phyloP scores from a whole-genome alignment of 2,797 vertebrate species.

The Trachops cirrhosus region DNA sequence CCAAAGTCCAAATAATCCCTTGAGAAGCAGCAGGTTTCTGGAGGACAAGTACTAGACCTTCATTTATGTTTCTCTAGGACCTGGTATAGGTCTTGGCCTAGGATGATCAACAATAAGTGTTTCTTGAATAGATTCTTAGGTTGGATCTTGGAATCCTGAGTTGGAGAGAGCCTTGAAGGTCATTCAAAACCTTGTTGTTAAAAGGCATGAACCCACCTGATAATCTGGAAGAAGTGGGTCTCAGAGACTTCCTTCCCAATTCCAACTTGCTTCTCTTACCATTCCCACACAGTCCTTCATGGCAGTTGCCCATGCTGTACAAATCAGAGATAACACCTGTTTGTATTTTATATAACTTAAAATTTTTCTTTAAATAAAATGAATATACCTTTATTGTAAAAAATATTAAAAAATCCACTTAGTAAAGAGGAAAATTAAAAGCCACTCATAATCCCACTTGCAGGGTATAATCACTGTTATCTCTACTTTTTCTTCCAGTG shows the following conservation, averaged over 20 bases:
- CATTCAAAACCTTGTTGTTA: not conserved
- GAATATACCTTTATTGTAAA: not conserved
- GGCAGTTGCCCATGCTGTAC: not conserved
- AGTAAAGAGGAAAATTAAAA: not conserved
- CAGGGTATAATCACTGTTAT: not conserved
- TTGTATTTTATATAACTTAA: not conserved
- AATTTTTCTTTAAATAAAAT: not conserved
- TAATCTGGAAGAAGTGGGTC: not conserved
- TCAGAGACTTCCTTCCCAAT: not conserved
- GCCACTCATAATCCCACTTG: not conserved
- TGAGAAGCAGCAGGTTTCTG: not conserved
- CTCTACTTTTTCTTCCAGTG: not conserved
- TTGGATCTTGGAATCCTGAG: not conserved
- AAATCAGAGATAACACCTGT: not conserved
- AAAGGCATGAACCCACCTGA: not conserved
- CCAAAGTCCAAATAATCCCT: not conserved
- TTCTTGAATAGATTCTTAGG: not conserved
- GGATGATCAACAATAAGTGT: not conserved
- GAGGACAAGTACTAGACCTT: not conserved
- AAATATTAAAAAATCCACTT: not conserved
- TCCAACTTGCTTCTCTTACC: not conserved
- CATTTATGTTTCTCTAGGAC: not conserved
- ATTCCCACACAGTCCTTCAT: not conserved
- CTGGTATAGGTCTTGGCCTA: not conserved
- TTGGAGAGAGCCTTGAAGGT: not conserved